Evolutionary conservation across 1,140 invertebrate species (phyloP).

Genomic region (Formica selysi): DNA sequence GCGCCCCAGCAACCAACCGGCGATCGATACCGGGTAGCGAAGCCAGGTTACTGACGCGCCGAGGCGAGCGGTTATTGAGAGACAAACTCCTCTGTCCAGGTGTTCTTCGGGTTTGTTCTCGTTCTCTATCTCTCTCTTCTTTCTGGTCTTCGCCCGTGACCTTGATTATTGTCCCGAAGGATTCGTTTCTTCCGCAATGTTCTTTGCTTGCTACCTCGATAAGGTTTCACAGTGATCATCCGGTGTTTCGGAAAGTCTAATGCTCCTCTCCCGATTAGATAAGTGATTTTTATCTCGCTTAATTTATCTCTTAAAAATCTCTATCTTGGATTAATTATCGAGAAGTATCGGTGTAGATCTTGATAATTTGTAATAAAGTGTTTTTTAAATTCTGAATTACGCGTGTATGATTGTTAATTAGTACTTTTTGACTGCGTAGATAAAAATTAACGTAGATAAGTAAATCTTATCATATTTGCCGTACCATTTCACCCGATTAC

Average conservation of each 20-base stretch:
- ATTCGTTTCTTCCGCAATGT: not conserved
- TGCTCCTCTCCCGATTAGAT: too few species aligned
- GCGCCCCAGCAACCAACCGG: constrained; percentile 31
- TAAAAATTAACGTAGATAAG: not conserved
- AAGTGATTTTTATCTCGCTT: too few species aligned
- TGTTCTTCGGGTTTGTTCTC: not conserved
- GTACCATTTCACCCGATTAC: not conserved
- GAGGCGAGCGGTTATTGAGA: constrained; percentile 26
- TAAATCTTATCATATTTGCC: not conserved
- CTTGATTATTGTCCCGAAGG: not conserved
- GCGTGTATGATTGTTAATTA: not conserved
- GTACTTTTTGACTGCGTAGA: not conserved
- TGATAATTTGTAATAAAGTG: not conserved
- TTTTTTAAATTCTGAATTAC: not conserved
- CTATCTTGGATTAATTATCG: not conserved
- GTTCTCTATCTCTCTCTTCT: not conserved
- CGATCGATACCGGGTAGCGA: constrained; percentile 76
- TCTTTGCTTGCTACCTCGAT: not conserved
- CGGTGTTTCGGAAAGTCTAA: not conserved
- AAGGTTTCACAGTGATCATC: not conserved
- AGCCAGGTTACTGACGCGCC: constrained; percentile 44
- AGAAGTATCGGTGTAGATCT: not conserved
- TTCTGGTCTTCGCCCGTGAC: not conserved
- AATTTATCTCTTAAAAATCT: not conserved
- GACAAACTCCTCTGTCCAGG: too few species aligned